These are phyloP conservation scores for Micrasema longulum DNA, from an alignment of 1,140 invertebrate genomes.

Conservation along the genomic window DNA sequence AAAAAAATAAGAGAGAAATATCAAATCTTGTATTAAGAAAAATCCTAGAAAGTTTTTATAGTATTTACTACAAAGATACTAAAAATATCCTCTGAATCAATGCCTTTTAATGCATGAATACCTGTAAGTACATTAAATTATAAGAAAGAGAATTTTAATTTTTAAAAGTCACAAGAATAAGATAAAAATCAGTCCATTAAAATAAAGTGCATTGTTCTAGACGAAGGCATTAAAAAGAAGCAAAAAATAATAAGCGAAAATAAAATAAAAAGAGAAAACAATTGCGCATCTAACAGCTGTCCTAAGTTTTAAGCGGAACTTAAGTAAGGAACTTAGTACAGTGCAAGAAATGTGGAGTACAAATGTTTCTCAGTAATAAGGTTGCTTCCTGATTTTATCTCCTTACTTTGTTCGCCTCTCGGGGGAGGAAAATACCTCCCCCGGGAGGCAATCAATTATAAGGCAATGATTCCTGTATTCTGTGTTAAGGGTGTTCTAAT, in stretches of 20 bases:
- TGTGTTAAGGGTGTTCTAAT: slow-evolving; percentile 31
- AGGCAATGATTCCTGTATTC: slow-evolving; percentile 34
- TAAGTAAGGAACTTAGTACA: background rate
- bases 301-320: slow-evolving; percentile 14
- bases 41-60: no score
- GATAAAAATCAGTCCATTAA: no score
- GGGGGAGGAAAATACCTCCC: background rate
- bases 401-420: background rate
- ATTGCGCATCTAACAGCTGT: slow-evolving; percentile 12
- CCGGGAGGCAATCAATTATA: slow-evolving; percentile 36
- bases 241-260: background rate
- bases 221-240: no score
- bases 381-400: slow-evolving; percentile 33
- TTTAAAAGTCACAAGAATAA: no score
- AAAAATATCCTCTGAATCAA: no score
- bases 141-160: no score
- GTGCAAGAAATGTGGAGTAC: slow-evolving; percentile 8
- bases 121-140: no score
- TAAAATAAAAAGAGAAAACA: background rate
- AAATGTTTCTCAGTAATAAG: slow-evolving; percentile 26
- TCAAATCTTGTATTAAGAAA: no score
- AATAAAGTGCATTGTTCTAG: no score
- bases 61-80: no score
- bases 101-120: no score
- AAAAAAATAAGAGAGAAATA: no score